Evolutionary conservation across 1,140 invertebrate genomes (phyloP), one percentile per base, ranked within the genome.

Genomic region (Pogonus chalceus): DNA sequence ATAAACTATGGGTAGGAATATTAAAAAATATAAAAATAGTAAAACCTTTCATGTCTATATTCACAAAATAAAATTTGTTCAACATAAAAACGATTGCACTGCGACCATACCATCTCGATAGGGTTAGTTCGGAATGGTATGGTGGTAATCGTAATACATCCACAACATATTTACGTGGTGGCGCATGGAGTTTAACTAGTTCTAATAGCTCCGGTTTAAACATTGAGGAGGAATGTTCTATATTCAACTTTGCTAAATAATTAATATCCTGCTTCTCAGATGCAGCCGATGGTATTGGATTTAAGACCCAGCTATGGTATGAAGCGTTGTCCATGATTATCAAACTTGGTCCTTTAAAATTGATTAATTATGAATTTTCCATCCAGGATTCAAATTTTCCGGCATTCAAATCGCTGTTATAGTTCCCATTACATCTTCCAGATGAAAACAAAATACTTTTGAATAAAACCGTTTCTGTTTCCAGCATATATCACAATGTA

Each of bases 41-140:
- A n/a, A n/a, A n/a, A n/a, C 37, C 18, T 9, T 18, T 9, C 18
- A 18, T 43, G 9, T 18, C 37, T 3, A 43, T 12, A 43, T 43
- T 16, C 18, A 3, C 26, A 7, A 14, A 31, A 16, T 43, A 9
- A 3, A 9, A 12, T 43, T 10, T 43, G 9, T 3, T 18, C 18
- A 18, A 10, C 37, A 18, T 43, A 43, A 43, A 10, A 43, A 3
- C 37, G 37, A 43, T 20, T 43, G n/a, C 37, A 43, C 2, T 64
- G 47, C 9, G 60, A 59, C 68, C 67, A 69, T 22, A 69, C 55
- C 2, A 65, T 26, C 56, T 72, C 68, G 12, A 70, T 71, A 0
- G 69, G 65, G 56, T 71, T 72, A 0, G 51, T 46, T 71, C 62
- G 43, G 56, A 61, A 54, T 72, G 67, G 56, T 70, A 69, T 9